These are phyloP conservation scores for Blastobasis lacticolella DNA, from an alignment of 2,888 invertebrate genomes.

Conservation along the genomic window DNA sequence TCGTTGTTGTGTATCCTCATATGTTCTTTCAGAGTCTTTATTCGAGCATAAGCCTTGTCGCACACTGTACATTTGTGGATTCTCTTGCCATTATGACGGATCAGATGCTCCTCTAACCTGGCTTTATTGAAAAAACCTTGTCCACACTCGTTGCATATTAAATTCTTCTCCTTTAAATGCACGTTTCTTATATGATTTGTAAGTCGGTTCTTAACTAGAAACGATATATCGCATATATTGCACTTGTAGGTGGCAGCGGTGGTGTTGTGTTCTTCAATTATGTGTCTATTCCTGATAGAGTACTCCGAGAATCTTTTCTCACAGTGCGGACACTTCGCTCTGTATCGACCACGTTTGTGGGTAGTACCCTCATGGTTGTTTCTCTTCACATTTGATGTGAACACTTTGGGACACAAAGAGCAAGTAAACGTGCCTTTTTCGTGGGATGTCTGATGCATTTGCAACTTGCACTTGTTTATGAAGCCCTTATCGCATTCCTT, in stretches of 20 bases:
- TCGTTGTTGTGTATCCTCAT: slow-evolving; percentile 65
- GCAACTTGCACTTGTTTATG: slow-evolving; percentile 50
- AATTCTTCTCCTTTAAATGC: slow-evolving; percentile 58
- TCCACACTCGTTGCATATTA: slow-evolving; percentile 53
- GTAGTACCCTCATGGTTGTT: slow-evolving; percentile 58
- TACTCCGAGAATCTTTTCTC: slow-evolving; percentile 53
- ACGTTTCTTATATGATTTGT: slow-evolving; percentile 60
- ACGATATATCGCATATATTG: slow-evolving; percentile 56
- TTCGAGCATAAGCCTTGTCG: slow-evolving; percentile 52
- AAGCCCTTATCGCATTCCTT: slow-evolving; percentile 56
- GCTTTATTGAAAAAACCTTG: slow-evolving; percentile 60
- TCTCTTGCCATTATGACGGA: slow-evolving; percentile 55
- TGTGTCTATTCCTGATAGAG: slow-evolving; percentile 54
- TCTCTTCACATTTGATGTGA: slow-evolving; percentile 42
- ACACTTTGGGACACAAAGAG: slow-evolving; percentile 50
- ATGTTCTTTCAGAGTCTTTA: slow-evolving; percentile 56
- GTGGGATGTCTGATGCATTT: slow-evolving; percentile 50
- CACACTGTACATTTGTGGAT: slow-evolving; percentile 55
- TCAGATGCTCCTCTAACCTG: slow-evolving; percentile 56
- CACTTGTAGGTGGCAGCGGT: slow-evolving; percentile 53
- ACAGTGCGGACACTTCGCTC: slow-evolving; percentile 55
- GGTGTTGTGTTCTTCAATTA: slow-evolving; percentile 49
- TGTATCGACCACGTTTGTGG: slow-evolving; percentile 44
- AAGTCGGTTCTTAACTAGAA: slow-evolving; percentile 53
- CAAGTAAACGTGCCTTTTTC: slow-evolving; percentile 50